Base-by-base conservation (phyloP, 2,888 invertebrate genomes). In the Phaedon cochleariae region DNA sequence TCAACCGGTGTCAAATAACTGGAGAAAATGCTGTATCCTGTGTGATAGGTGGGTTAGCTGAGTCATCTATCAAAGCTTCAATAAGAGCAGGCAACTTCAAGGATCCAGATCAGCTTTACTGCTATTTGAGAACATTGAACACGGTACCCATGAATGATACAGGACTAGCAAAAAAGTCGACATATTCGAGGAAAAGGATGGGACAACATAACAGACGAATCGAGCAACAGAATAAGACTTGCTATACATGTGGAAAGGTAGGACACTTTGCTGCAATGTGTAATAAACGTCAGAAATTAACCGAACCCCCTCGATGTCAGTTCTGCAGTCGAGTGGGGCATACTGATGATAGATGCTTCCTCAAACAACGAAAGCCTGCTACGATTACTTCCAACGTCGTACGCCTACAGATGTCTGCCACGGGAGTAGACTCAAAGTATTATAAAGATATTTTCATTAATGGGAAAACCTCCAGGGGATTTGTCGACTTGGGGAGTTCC, bases 1-100 rank as follows among this genome's bases (percentile, higher is more conserved):
- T 74, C 21, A 73, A 66, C 58, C 46, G 15, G 21, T 73, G 71
- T 46, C 48, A 66, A 59, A 73, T 74, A 29, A 46, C 26, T 31
- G 71, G 70, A 17, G 21, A 53, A 17, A 52, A 72, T 46, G 72
- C 73, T 2, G 70, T 72, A 2, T 72, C 67, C 9, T 71, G 72
- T 34, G 45, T 72, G 7, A 69, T 74, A n/a, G 69, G 66, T 12
- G 71, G 70, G 9, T 67, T 73, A n/a, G n/a, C 22, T 7, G 71
- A 74, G 37, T 21, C 45, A 2, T 34, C 66, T 12, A 64, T 73
- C 7, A 70, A 63, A 34, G 67, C 70, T 9, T 5, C 31, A 34
- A 10, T 10, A 9, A 5, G 10, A 34, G 31, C 31, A 34, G 31
- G 31, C 6, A 34, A 34, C 9, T 10, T 9, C 10, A 10, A 5